A percentile compares a stretch with the other conserved stretches of the same genome.
Conservation (phyloP, 2,888 invertebrate species). For the Ditula angustiorana region DNA sequence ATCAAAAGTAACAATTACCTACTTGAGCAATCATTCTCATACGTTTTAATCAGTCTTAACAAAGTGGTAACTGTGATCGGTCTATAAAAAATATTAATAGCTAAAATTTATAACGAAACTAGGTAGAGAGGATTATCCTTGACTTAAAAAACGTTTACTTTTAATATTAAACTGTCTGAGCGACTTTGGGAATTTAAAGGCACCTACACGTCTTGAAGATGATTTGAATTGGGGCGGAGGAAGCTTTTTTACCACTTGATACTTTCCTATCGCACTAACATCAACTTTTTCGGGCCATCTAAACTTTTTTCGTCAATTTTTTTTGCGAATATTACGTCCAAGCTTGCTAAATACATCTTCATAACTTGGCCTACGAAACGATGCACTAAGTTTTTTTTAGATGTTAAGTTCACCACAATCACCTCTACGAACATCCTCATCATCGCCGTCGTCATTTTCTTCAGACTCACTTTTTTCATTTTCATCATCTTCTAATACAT, state of each 20-base stretch:
- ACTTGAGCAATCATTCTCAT: not conserved
- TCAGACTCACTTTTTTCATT: conserved; percentile 33
- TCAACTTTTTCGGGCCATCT: not conserved
- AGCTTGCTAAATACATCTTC: not conserved
- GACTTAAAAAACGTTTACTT: not conserved
- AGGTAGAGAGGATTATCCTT: too few species aligned
- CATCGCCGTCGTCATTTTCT: conserved; percentile 36
- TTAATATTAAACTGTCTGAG: not conserved
- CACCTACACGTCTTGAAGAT: conserved; percentile 3
- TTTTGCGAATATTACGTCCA: not conserved
- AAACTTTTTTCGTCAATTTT: not conserved
- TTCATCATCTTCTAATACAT: conserved; percentile 29
- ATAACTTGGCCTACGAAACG: not conserved
- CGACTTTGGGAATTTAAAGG: conserved; percentile 5
- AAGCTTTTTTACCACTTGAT: conserved; percentile 8
- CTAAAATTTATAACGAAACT: not conserved
- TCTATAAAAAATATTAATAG: not conserved
- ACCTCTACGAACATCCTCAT: not conserved
- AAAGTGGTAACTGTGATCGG: not conserved
- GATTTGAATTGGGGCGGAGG: conserved; percentile 2
- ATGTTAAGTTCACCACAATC: not conserved
- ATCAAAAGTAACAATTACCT: not conserved
- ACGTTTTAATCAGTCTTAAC: not conserved
- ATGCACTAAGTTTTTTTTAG: not conserved
- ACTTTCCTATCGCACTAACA: not conserved